phyloP scores from a whole-genome alignment of 2,113 vertebrate species.

The Columba livia region DNA sequence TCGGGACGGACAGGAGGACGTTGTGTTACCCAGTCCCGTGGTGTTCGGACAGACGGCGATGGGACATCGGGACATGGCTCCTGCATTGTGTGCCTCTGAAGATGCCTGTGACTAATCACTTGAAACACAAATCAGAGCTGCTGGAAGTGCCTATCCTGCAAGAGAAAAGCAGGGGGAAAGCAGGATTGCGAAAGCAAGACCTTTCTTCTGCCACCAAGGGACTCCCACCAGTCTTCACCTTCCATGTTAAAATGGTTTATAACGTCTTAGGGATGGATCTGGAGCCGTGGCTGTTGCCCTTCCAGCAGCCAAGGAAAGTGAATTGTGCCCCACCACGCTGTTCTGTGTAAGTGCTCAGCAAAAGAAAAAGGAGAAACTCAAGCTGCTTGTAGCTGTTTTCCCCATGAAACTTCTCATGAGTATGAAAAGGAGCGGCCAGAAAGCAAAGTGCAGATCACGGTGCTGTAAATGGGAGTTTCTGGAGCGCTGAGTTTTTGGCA shows the following conservation, averaged over 20 bases:
- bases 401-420: not conserved
- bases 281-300: not conserved
- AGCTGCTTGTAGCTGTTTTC: not conserved
- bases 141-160: rapidly evolving
- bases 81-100: not conserved
- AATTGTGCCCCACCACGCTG: not conserved
- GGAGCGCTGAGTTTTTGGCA: not conserved
- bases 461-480: not conserved
- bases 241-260: rapidly evolving
- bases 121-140: not conserved
- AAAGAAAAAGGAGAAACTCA: not conserved
- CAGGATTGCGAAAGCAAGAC: not conserved
- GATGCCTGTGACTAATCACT: not conserved
- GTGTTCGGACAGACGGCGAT: not conserved
- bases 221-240: not conserved
- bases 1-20: not conserved
- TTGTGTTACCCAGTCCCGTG: rapidly evolving
- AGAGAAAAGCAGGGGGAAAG: not conserved
- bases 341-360: not conserved
- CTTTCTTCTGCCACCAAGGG: not conserved
- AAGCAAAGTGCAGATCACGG: rapidly evolving
- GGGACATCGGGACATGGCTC: not conserved
- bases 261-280: not conserved
- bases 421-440: not conserved
- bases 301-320: not conserved